Base-by-base conservation (phyloP, 2,797 vertebrate genomes). In the Gallinago nigripennis region DNA sequence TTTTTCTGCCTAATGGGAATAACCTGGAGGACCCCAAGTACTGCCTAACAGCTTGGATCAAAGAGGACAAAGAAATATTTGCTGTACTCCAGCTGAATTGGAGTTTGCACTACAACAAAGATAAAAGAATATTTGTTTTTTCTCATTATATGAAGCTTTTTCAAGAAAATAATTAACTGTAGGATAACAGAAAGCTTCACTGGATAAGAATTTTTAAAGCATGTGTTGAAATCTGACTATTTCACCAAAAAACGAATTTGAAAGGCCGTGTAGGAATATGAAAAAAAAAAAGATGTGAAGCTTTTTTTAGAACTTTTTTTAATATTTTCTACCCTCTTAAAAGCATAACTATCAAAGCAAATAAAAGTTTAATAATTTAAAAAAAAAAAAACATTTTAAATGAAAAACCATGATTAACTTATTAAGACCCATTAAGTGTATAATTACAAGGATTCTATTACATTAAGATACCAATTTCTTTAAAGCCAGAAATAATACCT, bases 381-480 rank as follows among this genome's bases (percentile, higher is more conserved):
- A 95, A 64, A 95, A 95, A 63, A 95, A 60, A 41, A 97, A 93
- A 96, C 94, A 98, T 95, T 97, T 97, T 97, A 98, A 98, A 98
- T 98, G 96, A 97, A 98, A 98, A 98, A 97, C 92, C 96, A 88
- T 97, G 97, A 98, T 98, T 98, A 98, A 98, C 98, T 98, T 98
- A 98, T 98, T 98, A 98, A 97, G 97, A 96, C 90, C 97, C 98
- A 98, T 98, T 98, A 98, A 98, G 97, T 98, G 96, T 96, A 98
- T 98, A 98, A 98, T 98, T 98, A 98, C 97, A 98, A 98, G 96
- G 97, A 97, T 98, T 98, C 97, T 98, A 97, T 98, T 98, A 98
- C 98, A 98, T 98, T 98, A 97, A 97, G 98, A 98, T 97, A 98
- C 97, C 96, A 97, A 97, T 98, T 98, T 98, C 97, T 98, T 98